Evolutionary conservation across 2,797 vertebrate species (phyloP), one percentile per base, ranked within the genome.

Genomic region (Nannoperca australis): DNA sequence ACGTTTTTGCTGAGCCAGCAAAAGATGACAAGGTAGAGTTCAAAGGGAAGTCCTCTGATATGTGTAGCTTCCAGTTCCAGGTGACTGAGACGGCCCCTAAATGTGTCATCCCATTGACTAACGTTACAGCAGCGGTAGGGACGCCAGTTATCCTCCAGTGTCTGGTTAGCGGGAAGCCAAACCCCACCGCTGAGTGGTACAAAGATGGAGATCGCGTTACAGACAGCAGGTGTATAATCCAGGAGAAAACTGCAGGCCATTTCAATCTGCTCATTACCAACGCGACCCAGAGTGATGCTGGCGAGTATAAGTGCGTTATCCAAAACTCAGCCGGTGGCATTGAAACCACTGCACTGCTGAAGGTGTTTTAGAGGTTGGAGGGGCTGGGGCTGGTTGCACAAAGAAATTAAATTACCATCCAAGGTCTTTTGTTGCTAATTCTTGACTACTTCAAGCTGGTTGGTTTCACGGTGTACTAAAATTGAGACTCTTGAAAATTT

Each of bases 1-100:
- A 97, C 71, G 95, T 96, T 1, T 97, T 96, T 91, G 96, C 95
- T 3, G 96, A 97, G 65, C 94, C 95, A 0, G 96, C 96, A 0
- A 93, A 96, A 89, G 96, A 98, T 7, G 95, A 97, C 56, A 83
- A 82, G 62, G 86, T 97, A 55, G 95, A 97, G 83, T 97, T 98
- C 81, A 97, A 95, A 89, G 95, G 96, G 59, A 95, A 97, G 88
- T 96, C 96, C 2, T 94, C 95, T 0, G 96, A 96, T 18, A 95
- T 92, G 69, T 99, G 97, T 73, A 96, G 95, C 88, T 99, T 99
- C 92, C 97, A 98, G 75, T 98, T 99, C 80, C 96, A 97, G 79
- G 94, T 99, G 45, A 96, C 95, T 2, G 98, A 99, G 90, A 92
- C 92, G 0, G 89, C 96, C 32, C 98, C 98, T 1, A 96, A 94